These are phyloP conservation scores for Maccullochella peelii DNA, from an alignment of 2,113 vertebrate species.

Conservation along the genomic window DNA sequence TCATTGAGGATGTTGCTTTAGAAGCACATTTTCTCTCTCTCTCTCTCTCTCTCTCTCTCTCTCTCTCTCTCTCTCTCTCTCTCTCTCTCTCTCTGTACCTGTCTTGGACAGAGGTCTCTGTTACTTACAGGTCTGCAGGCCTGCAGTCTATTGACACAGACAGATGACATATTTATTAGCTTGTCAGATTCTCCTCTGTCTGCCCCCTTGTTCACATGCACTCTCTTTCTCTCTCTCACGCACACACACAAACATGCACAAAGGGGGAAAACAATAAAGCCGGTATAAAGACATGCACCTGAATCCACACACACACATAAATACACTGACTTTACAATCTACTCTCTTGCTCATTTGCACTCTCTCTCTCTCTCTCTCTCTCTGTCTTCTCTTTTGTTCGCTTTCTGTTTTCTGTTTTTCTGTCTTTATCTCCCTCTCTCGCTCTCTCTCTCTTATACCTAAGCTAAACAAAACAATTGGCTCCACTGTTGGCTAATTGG, in stretches of 20 bases:
- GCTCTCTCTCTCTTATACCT: constrained; percentile 46
- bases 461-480: constrained; percentile 94
- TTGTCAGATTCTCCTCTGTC: constrained; percentile 88
- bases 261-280: constrained; percentile 10
- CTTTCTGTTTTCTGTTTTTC: constrained; percentile 2
- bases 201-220: constrained; percentile 30
- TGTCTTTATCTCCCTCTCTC: not conserved
- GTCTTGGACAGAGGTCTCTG: constrained; percentile 82
- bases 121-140: constrained; percentile 88
- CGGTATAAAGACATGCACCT: not conserved
- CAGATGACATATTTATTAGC: constrained; percentile 97
- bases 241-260: constrained; percentile 13
- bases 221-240: not conserved
- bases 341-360: not conserved
- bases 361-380: too few species aligned
- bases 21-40: constrained; percentile 71
- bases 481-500: constrained; percentile 92
- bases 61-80: constrained; percentile 41
- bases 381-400: not conserved
- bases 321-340: constrained; percentile 1
- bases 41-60: constrained; percentile 57
- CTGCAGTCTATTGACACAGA: constrained; percentile 90
- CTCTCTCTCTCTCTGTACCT: constrained; percentile 72
- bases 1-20: constrained; percentile 76
- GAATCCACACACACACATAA: constrained; percentile 6